Conservation (phyloP, 2,113 vertebrate genomes). For the Engraulis encrasicolus region DNA sequence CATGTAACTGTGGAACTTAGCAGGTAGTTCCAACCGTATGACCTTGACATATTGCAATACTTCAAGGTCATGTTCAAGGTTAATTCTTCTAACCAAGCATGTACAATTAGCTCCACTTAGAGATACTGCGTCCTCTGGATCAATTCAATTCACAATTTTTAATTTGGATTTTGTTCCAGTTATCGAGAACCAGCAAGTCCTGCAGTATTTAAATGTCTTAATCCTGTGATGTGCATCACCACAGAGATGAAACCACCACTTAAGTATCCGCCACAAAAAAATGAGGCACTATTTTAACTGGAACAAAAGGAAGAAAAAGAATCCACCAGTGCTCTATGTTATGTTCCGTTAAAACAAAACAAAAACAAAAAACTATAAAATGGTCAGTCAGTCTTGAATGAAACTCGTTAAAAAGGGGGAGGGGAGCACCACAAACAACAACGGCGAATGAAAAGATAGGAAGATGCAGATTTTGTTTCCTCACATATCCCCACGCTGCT, state of each 20-base stretch:
- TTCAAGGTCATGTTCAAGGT: too few species aligned
- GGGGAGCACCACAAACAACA: too few species aligned
- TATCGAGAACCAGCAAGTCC: not conserved
- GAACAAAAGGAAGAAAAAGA: not conserved
- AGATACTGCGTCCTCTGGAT: too few species aligned
- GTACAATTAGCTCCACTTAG: too few species aligned
- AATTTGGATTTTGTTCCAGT: not conserved
- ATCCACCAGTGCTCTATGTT: not conserved
- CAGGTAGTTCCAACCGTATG: too few species aligned
- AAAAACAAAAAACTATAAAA: not conserved
- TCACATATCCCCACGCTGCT: slow-evolving; percentile 77
- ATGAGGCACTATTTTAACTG: slow-evolving; percentile 19
- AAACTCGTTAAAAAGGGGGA: slow-evolving; percentile 36
- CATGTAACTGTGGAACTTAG: not conserved
- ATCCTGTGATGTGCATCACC: not conserved
- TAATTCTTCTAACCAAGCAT: too few species aligned
- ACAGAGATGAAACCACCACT: not conserved
- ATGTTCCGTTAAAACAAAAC: slow-evolving; percentile 6
- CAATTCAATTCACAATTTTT: not conserved
- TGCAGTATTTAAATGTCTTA: not conserved
- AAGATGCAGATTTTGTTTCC: slow-evolving; percentile 58
- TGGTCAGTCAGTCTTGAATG: slow-evolving; percentile 14
- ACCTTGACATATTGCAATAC: too few species aligned
- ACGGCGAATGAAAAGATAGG: slow-evolving; percentile 31
- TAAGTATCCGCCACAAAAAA: not conserved